Evolutionary conservation across 2,888 invertebrate species (phyloP), one percentile per base, ranked within the genome.

Genomic region (Aspidapion aeneum): DNA sequence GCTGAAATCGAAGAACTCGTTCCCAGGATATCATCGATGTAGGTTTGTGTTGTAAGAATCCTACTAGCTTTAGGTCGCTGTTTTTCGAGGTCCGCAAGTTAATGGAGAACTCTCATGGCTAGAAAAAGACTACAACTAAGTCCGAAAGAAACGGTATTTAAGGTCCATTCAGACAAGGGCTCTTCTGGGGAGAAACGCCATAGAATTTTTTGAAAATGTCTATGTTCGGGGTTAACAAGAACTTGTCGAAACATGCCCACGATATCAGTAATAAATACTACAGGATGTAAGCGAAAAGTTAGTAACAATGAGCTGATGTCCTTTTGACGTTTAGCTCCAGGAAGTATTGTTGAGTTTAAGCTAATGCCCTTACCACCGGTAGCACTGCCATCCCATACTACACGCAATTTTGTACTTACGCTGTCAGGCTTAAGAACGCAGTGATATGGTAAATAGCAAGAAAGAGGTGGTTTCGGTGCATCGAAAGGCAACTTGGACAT

Each of bases 131-230:
- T 57, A 22, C 61, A 50, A 58, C 7, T 57, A n/a, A 61, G 19
- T 3, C 61, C 61, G 49, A 57, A 61, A 17, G 57, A 57, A 19
- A 62, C 58, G 9, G 58, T 57, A 54, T 62, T 62, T 18, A 62
- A 48, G 16, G 3, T 21, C 18, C 18, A 62, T 58, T 62, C 58
- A 20, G 5, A 21, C 21, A 62, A n/a, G 18, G 58, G 62, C 16
- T 62, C 54, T 3, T 20, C 12, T 9, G 58, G 58, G 9, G 52
- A 52, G 22, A 58, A 58, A 18, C 58, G 50, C 62, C 62, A 62
- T 18, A 61, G 21, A 19, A 62, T 62, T 57, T 54, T 57, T 52
- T 62, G 57, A 52, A 21, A 62, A 21, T 58, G 1, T 35, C 21
- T 9, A 35, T 62, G 58, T 21, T 49, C 3, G 18, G 55, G 49